These are phyloP conservation scores for Litoditis marina DNA, from an alignment of 2,888 invertebrate genomes.

Conservation along the genomic window DNA sequence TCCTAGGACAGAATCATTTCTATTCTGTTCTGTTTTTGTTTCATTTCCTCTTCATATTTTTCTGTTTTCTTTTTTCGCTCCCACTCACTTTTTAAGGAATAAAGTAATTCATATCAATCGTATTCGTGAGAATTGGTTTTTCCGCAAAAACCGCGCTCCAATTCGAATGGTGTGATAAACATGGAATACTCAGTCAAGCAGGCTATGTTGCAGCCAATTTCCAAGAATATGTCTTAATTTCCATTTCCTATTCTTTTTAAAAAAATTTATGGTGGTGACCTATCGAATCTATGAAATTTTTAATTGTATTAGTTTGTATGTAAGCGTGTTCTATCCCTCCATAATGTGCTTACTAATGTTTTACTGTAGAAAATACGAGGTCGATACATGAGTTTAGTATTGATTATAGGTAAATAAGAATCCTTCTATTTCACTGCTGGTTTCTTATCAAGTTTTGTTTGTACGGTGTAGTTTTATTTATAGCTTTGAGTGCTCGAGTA, in stretches of 20 bases:
- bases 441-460: background rate
- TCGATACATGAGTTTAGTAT: background rate
- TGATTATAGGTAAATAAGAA: background rate
- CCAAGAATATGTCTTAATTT: background rate
- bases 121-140: too few relatives aligned
- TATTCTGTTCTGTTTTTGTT: too few relatives aligned
- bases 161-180: background rate
- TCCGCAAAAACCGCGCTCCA: too few relatives aligned
- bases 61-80: too few relatives aligned
- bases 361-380: too few relatives aligned
- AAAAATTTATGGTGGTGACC: background rate
- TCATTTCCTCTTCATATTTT: too few relatives aligned
- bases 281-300: background rate
- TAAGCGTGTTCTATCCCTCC: background rate
- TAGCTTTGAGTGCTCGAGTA: too few relatives aligned
- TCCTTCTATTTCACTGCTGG: background rate
- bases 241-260: background rate
- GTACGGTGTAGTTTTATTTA: too few relatives aligned
- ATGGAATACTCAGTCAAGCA: constrained; percentile 1
- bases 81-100: too few relatives aligned
- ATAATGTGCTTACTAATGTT: too few relatives aligned
- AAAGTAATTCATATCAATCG: too few relatives aligned
- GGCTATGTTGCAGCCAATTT: background rate
- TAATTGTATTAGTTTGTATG: background rate
- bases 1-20: too few relatives aligned